Base-by-base conservation (phyloP, 2,888 invertebrate species). In the Syrista parreyssii region DNA sequence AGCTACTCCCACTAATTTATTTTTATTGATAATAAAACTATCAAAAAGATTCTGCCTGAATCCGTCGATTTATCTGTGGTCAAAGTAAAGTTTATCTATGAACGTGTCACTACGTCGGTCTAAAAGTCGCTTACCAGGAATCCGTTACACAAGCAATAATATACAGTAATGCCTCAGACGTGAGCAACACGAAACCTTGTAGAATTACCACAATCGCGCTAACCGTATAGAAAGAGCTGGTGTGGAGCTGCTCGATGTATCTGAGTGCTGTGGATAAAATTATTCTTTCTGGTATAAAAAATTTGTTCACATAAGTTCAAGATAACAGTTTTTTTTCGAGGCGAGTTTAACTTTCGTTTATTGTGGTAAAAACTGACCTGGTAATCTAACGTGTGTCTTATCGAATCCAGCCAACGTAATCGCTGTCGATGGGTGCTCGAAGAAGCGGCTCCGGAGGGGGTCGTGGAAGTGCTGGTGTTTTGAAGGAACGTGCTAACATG, bases 401-500 rank as follows among this genome's bases (percentile, higher is more conserved):
- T 55, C 2, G 2, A 55, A 55, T 55, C 2, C 6, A 55, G 55
- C 23, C 9, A 55, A 55, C 55, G 55, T 2, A 55, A 55, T 55
- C 23, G 55, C 55, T 55, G 15, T 55, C 55, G 55, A 91, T 91
- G 91, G 89, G 89, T 83, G 93, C 92, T 91, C 92, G 93, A 91
- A 93, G 93, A 82, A 84, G 86, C 78, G 88, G 91, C 81, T 87
- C 87, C 79, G 86, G 86, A 78, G 89, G 89, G 89, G 89, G 92
- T 91, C 91, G 92, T 90, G 91, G 92, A 89, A 88, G 88, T 91
- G 90, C 92, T 91, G 91, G 94, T 93, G 90, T 94, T 93, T 91
- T 94, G 68, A 91, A 95, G 88, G 96, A 97, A 91, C 94, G 97
- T 85, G 96, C 97, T 85, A 96, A 96, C 91, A 95, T 97, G 94